Evolutionary conservation across 2,888 invertebrate genomes (phyloP).

Genomic region (Sceliomorpha sp.): DNA sequence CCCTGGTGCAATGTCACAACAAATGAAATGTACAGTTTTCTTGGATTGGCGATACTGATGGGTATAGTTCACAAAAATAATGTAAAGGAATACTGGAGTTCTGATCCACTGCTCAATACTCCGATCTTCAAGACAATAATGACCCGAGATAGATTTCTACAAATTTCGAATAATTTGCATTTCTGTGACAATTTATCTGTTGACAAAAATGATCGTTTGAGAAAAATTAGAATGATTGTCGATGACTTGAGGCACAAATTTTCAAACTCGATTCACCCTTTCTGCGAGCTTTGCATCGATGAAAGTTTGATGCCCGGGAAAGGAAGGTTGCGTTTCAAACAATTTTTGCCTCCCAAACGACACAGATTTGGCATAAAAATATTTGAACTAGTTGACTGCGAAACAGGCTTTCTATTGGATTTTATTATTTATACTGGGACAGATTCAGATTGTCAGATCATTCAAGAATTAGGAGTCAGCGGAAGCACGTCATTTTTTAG

Average conservation of each 20-base stretch:
- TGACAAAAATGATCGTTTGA: slow-evolving; percentile 1
- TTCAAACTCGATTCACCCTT: neutral
- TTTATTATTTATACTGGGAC: slow-evolving; percentile 23
- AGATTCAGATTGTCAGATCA: slow-evolving; percentile 5
- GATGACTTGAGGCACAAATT: slow-evolving; percentile 17
- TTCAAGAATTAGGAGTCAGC: slow-evolving; percentile 7
- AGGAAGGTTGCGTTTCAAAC: slow-evolving; percentile 21
- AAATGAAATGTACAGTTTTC: neutral
- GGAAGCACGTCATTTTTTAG: too few species aligned
- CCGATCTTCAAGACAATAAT: slow-evolving; percentile 1
- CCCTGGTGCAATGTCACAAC: neutral
- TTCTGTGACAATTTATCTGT: slow-evolving; percentile 4
- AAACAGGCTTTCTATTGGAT: slow-evolving; percentile 19
- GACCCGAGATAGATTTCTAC: neutral
- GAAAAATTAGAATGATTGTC: slow-evolving; percentile 12
- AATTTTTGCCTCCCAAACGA: slow-evolving; percentile 29
- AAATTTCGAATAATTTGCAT: slow-evolving; percentile 5
- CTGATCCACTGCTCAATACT: neutral
- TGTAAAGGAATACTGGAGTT: slow-evolving; percentile 5
- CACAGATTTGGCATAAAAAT: slow-evolving; percentile 23
- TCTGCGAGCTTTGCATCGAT: slow-evolving; percentile 21
- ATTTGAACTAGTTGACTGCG: slow-evolving; percentile 21
- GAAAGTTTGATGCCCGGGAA: slow-evolving; percentile 21
- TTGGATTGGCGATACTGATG: slow-evolving; percentile 4
- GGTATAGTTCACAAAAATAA: slow-evolving; percentile 2